These are phyloP conservation scores for Osmerus mordax DNA, from an alignment of 2,113 vertebrate genomes.

Conservation along the genomic window DNA sequence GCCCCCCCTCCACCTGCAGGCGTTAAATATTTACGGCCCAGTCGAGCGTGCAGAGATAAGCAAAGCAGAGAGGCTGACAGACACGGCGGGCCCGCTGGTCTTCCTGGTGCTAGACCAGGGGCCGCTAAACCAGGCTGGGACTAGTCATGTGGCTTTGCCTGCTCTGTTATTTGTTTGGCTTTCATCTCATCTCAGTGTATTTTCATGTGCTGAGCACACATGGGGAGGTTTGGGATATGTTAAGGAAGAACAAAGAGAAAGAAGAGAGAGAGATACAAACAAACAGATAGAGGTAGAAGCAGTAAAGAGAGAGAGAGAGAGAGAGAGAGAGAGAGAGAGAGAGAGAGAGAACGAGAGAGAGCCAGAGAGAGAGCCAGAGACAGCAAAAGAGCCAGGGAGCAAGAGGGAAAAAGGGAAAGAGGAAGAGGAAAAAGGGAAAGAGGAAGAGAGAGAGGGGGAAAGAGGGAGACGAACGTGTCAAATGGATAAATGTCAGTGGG, in stretches of 20 bases:
- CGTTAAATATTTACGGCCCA: conserved; percentile 53
- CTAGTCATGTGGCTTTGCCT: neutral
- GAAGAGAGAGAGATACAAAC: neutral
- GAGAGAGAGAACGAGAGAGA: neutral
- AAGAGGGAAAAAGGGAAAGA: neutral
- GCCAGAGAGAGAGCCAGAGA: neutral
- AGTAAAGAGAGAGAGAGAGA: too few species aligned
- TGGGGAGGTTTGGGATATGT: neutral
- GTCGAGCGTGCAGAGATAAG: conserved; percentile 35
- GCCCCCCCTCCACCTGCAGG: conserved; percentile 30
- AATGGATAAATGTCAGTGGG: conserved; percentile 67
- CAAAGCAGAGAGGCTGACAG: conserved; percentile 18
- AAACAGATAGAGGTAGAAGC: too few species aligned
- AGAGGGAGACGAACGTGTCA: conserved; percentile 39
- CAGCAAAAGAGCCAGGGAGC: neutral
- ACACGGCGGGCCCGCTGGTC: conserved; percentile 7
- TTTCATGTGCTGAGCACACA: neutral
- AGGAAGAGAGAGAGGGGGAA: conserved; percentile 16
- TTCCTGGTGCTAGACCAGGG: neutral
- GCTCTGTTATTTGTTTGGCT: neutral
- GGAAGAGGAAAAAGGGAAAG: neutral
- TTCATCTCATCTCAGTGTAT: neutral
- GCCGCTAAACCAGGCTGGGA: neutral
- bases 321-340: too few species aligned
- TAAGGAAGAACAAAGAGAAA: neutral